Conservation (phyloP, 2,113 vertebrate genomes). For the Cottus gobio region DNA sequence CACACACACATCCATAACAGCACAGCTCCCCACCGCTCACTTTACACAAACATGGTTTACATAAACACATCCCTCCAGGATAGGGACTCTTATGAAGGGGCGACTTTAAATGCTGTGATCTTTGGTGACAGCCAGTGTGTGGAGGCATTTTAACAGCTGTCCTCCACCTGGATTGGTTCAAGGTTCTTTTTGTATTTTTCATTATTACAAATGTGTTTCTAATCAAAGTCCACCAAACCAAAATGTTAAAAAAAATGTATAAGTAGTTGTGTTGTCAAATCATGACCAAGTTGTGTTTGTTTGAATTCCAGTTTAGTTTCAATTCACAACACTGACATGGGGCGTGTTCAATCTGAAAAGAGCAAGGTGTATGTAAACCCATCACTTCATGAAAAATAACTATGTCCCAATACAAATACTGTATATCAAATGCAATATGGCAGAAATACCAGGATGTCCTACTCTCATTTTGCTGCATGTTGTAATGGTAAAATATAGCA, state of each 20-base stretch:
- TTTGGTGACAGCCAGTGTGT: not conserved
- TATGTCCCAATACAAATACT: not conserved
- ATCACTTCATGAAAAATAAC: not conserved
- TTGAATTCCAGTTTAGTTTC: not conserved
- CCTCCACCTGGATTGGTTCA: not conserved
- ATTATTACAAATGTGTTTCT: not conserved
- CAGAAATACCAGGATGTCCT: not conserved
- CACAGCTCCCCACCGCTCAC: conserved; percentile 2
- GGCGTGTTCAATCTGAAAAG: not conserved
- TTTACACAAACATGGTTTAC: not conserved
- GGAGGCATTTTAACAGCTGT: not conserved
- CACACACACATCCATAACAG: conserved; percentile 20
- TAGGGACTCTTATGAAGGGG: not conserved
- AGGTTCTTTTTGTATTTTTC: not conserved
- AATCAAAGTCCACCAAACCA: not conserved
- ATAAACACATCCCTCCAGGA: not conserved
- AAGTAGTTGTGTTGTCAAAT: not conserved
- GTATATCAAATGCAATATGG: not conserved
- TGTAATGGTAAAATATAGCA: no score
- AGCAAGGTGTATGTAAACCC: not conserved
- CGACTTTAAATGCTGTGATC: not conserved
- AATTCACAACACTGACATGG: not conserved
- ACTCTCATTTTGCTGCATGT: not conserved
- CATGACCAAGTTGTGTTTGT: not conserved
- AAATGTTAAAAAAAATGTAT: not conserved